Evolutionary conservation across 2,888 invertebrate species (phyloP), one percentile per base, ranked within the genome.

Genomic region (Ophion obscuratus): DNA sequence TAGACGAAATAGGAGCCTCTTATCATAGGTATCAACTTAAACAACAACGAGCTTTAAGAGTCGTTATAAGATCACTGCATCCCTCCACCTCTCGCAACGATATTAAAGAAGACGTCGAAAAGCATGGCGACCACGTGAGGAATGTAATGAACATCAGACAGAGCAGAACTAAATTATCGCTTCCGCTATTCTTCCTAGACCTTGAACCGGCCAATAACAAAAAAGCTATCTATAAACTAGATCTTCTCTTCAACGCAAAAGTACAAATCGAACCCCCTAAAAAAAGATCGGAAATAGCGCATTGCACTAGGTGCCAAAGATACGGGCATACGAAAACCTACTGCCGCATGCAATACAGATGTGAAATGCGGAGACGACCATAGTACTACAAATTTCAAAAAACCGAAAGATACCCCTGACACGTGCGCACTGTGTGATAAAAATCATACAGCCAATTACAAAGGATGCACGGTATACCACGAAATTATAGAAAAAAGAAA

Each of bases 301-400:
- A 88, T 24, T 24, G 24, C 24, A 24, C 24, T 1, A 24, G 24
- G 24, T 24, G 24, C 24, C 24, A 74, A 79, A 44, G 74, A 24
- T 87, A 85, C 66, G 88, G 88, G 10, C 88, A 88, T 76, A 88
- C 88, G 17, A 85, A 87, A 86, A 84, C 80, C 14, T 88, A 88
- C 59, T 90, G 88, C 61, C 62, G 31, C 9, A 84, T 66, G 68
- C 74, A 74, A 44, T 81, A 81, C 17, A 70, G 78, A 27, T 89
- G 88, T 88, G 0, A 89, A 88, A 81, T 90, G 89, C 59, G 88
- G 86, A 53, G 80, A 27, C 20, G 80, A 87, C 62, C 88, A 90
- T 66, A n/a, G 57, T 5, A 87, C 88, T 53, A 88, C 90, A 20
- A 90, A 86, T 73, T 90, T 89, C 67, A 88, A 87, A 81, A 24